These are phyloP conservation scores for Hemithea aestivaria DNA, from an alignment of 2,888 invertebrate genomes.

Conservation along the genomic window DNA sequence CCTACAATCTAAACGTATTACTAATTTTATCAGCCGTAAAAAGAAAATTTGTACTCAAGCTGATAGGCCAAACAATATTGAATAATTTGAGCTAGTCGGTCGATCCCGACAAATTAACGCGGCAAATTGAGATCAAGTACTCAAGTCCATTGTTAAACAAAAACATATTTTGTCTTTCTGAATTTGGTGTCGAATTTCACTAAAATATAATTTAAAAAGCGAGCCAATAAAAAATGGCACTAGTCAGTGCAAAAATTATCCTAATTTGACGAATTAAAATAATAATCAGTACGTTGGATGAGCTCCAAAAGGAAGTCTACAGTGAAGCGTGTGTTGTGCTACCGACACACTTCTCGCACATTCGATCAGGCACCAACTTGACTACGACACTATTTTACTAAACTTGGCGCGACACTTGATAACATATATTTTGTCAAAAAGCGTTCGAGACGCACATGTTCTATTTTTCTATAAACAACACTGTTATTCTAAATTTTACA, in stretches of 20 bases:
- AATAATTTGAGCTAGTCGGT: conserved; percentile 40
- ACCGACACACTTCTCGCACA: conserved; percentile 49
- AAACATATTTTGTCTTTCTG: conserved; percentile 57
- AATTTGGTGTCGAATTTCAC: conserved; percentile 77
- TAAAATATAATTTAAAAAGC: conserved; percentile 56
- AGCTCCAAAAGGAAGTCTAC: conserved; percentile 58
- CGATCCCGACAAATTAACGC: conserved; percentile 44
- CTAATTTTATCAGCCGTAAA: conserved; percentile 10
- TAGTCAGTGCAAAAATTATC: conserved; percentile 73
- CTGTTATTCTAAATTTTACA: no score
- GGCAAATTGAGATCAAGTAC: conserved; percentile 70
- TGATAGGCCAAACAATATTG: conserved; percentile 48
- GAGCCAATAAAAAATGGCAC: conserved; percentile 77
- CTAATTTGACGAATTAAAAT: conserved; percentile 62
- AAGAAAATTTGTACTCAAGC: conserved; percentile 60
- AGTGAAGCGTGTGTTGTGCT: conserved; percentile 36
- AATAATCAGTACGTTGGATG: conserved; percentile 76
- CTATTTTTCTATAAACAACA: no score
- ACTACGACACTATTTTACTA: conserved; percentile 70
- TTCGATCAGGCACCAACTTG: conserved; percentile 74
- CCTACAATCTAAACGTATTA: conserved; percentile 17
- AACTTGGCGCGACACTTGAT: no score
- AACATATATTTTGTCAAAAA: no score
- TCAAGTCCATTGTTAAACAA: conserved; percentile 63
- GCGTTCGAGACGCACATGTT: no score